Base-by-base conservation (phyloP, 2,113 vertebrate species). In the Phylloscopus trochilus region DNA sequence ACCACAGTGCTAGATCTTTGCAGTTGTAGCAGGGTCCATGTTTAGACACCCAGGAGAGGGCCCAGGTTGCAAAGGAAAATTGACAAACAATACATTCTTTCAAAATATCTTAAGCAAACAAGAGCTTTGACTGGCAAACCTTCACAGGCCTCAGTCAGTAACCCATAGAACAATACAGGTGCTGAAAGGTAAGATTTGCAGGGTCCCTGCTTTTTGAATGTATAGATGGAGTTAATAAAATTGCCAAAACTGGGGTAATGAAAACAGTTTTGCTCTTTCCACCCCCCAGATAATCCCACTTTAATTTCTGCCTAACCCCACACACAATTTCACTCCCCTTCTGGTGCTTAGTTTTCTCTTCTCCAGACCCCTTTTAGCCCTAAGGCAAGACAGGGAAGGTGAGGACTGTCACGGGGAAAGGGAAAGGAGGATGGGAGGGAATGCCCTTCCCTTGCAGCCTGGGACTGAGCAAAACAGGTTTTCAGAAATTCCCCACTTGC, bases 401-500 rank as follows among this genome's bases (percentile, higher is more conserved):
- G 15, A 93, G 24, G 52, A n/a, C 22, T 67, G 30, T 17, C 49
- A 80, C 37, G 47, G n/a, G 60, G 41, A 41, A 41, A 59, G 67
- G 17, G 12, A 37, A 79, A 83, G 44, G 76, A 21, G 46, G 56
- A 27, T 26, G 18, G 75, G 52, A 90, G 30, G 56, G 16, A 75
- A 90, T 62, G 24, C 35, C 63, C 49, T 83, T 85, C 27, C 67
- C 69, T n/a, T 52, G 12, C 41, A 92, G 90, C 58, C 43, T 24
- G 7, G 43, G 26, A 37, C 55, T 13, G 15, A 86, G 46, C n/a
- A 55, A 37, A 95, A 80, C 67, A 80, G 46, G 60, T 89, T 93
- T 89, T 35, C 93, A 92, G 84, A 80, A 91, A 77, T 74, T 33
- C 59, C 59, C 87, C 64, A 11, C 51, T 85, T 55, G 64, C 44